Evolutionary conservation across 2,797 vertebrate species (phyloP).

Genomic region (Xyrichtys novacula): DNA sequence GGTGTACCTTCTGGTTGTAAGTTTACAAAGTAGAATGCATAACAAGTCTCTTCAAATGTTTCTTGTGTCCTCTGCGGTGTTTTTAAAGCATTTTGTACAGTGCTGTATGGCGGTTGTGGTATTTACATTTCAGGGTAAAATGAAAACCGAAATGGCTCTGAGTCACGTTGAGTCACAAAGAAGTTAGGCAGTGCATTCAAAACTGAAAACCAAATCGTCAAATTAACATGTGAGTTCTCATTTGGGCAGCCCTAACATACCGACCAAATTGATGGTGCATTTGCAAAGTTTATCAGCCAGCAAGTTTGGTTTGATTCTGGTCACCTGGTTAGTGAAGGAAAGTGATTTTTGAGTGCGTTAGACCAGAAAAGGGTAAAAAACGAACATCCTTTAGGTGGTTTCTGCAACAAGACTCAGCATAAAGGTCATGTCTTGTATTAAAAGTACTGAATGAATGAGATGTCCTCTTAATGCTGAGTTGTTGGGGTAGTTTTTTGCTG

Average conservation of each 20-base stretch:
- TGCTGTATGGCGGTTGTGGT: background rate
- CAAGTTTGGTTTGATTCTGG: too few species aligned
- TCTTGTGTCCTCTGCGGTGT: conserved; percentile 8
- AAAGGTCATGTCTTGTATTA: too few species aligned
- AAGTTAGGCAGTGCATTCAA: background rate
- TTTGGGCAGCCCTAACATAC: background rate
- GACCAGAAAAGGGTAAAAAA: too few species aligned
- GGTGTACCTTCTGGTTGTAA: conserved; percentile 22
- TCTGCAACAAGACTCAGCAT: too few species aligned
- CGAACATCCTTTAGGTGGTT: too few species aligned
- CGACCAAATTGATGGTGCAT: background rate
- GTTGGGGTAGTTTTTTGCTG: too few species aligned
- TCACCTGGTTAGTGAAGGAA: too few species aligned
- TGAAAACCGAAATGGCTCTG: conserved; percentile 17
- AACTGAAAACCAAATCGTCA: conserved; percentile 7
- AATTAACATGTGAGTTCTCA: background rate
- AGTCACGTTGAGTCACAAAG: conserved; percentile 23
- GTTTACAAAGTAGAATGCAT: background rate
- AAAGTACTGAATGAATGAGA: too few species aligned
- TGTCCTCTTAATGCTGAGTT: too few species aligned
- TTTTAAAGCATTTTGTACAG: background rate
- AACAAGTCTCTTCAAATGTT: background rate
- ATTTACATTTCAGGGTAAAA: background rate
- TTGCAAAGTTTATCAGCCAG: background rate
- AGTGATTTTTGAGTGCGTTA: too few species aligned